phyloP scores from a whole-genome alignment of 2,797 vertebrate genomes.

The Sitta carolinensis region DNA sequence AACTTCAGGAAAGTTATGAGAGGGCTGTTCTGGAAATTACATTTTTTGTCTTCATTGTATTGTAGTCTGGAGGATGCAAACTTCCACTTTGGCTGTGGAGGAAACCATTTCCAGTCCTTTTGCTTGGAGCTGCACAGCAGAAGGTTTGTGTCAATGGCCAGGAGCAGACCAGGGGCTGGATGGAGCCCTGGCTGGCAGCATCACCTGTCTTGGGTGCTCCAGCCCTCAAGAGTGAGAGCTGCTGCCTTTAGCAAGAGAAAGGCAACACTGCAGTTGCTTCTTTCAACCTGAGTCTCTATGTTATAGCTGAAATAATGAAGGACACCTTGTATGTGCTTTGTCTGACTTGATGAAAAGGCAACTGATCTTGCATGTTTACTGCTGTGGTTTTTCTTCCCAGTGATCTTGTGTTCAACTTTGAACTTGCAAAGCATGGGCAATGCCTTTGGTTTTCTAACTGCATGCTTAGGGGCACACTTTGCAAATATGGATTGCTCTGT shows the following conservation, averaged over 20 bases:
- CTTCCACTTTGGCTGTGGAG: neutral
- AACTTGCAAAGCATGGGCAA: neutral
- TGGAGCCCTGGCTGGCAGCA: neutral
- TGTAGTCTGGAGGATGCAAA: neutral
- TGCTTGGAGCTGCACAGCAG: neutral
- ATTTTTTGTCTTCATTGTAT: rapidly evolving
- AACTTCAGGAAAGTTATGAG: neutral
- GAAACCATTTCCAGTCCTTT: neutral
- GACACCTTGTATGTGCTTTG: no score
- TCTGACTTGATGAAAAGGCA: neutral
- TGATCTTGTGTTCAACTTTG: neutral
- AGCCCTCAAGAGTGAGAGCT: neutral
- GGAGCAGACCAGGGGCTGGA: neutral
- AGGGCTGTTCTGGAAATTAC: neutral
- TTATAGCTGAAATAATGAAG: neutral
- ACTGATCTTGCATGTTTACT: neutral
- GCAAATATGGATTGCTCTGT: neutral
- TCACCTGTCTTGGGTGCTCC: neutral
- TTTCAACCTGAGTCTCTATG: neutral
- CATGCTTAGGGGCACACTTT: neutral
- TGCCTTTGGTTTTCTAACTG: neutral
- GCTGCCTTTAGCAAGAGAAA: neutral
- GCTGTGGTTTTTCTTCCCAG: neutral
- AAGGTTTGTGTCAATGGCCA: neutral
- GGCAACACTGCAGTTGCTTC: neutral